These are phyloP conservation scores for Salvator merianae DNA, from an alignment of 2,113 vertebrate species.

Conservation along the genomic window DNA sequence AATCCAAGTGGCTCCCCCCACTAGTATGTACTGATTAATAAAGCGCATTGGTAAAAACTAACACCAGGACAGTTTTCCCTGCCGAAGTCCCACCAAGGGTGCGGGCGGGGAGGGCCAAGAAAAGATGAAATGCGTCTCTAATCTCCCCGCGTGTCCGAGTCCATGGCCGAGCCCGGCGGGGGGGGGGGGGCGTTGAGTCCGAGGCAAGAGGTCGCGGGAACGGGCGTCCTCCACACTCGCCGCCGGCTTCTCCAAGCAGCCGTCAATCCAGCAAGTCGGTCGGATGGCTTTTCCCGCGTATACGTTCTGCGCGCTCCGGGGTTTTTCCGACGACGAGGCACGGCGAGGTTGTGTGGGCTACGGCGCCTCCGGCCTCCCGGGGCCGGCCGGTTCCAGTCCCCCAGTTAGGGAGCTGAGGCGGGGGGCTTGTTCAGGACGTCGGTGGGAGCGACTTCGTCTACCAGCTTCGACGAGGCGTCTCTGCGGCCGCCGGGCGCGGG, in stretches of 20 bases:
- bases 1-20: slow-evolving; percentile 51
- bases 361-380: slow-evolving; percentile 37
- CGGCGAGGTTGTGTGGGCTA: slow-evolving; percentile 27
- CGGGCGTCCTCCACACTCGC: not conserved
- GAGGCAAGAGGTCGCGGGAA: too few species aligned
- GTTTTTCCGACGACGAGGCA: not conserved
- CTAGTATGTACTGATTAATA: slow-evolving; percentile 19
- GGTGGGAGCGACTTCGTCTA: slow-evolving; percentile 27
- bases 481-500: slow-evolving; percentile 33
- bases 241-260: too few species aligned
- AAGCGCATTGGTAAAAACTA: slow-evolving; percentile 20
- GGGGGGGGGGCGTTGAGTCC: not conserved
- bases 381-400: not conserved
- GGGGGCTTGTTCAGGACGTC: not conserved
- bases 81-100: not conserved
- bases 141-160: slow-evolving; percentile 20
- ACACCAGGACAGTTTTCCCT: not conserved
- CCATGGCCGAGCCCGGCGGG: slow-evolving; percentile 1
- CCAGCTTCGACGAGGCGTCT: slow-evolving; percentile 26
- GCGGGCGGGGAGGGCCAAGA: not conserved
- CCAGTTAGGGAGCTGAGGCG: not conserved
- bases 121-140: not conserved
- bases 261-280: not conserved
- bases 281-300: not conserved
- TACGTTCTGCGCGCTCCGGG: not conserved